Conservation (phyloP, 1,140 invertebrate genomes). For the Dryas iulia region DNA sequence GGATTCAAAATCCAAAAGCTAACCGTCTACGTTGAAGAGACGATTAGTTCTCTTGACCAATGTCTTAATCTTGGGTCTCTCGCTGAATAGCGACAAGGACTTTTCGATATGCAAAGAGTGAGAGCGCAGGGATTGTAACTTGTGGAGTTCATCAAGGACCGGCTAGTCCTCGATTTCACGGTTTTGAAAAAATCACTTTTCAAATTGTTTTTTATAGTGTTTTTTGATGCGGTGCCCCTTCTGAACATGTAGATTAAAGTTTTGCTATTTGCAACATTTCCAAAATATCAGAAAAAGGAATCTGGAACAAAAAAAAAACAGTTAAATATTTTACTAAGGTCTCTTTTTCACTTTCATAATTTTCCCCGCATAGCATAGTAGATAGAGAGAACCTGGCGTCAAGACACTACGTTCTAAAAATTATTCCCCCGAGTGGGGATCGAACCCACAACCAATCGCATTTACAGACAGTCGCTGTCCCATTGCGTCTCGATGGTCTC, state of each 20-base stretch:
- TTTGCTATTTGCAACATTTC: conserved; percentile 65
- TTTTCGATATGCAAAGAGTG: conserved; percentile 70
- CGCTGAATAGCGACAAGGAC: conserved; percentile 72
- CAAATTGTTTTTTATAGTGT: conserved; percentile 48
- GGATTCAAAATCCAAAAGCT: conserved; percentile 52
- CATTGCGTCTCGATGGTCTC: no score
- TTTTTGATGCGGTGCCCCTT: conserved; percentile 48
- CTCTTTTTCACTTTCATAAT: not conserved
- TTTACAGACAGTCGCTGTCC: no score
- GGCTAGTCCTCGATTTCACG: conserved; percentile 75
- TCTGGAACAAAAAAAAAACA: conserved; percentile 63
- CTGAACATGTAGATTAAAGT: conserved; percentile 75
- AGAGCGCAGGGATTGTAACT: conserved; percentile 71
- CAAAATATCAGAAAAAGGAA: conserved; percentile 46
- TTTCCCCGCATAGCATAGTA: not conserved
- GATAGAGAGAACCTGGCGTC: no score
- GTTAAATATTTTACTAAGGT: not conserved
- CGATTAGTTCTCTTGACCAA: conserved; percentile 67
- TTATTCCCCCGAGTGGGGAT: no score
- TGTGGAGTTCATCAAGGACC: conserved; percentile 78
- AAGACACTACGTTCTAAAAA: no score
- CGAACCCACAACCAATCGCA: no score
- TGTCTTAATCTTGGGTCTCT: conserved; percentile 77
- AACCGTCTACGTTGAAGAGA: conserved; percentile 59
- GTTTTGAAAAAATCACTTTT: conserved; percentile 72